Evolutionary conservation across 2,797 vertebrate species (phyloP).

Genomic region (Leptoclinus maculatus): DNA sequence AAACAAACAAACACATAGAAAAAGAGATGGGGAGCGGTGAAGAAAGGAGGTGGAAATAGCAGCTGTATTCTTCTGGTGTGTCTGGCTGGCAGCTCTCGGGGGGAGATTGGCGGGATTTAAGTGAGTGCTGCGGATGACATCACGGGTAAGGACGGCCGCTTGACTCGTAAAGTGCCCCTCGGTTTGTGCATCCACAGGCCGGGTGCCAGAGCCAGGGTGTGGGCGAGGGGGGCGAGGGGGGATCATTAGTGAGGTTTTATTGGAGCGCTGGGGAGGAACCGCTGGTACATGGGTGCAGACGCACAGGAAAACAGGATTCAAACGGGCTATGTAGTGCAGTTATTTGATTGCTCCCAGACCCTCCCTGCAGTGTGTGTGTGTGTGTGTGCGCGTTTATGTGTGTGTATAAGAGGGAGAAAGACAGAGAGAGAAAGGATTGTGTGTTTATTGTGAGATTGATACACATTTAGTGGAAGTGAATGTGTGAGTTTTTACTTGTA

Average conservation of each 20-base stretch:
- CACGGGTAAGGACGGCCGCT: slow-evolving; percentile 70
- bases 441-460: slow-evolving; percentile 52
- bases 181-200: slow-evolving; percentile 78
- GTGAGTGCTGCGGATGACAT: slow-evolving; percentile 80
- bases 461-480: slow-evolving; percentile 18
- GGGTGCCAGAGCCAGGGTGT: slow-evolving; percentile 75
- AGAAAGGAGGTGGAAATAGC: slow-evolving; percentile 43
- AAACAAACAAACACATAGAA: slow-evolving; percentile 66
- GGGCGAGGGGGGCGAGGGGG: slow-evolving; percentile 66
- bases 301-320: slow-evolving; percentile 80
- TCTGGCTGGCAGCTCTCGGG: slow-evolving; percentile 68
- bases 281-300: slow-evolving; percentile 81
- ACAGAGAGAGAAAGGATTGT: slow-evolving; percentile 37
- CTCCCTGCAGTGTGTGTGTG: slow-evolving; percentile 36
- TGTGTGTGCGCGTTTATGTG: slow-evolving; percentile 12
- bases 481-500: slow-evolving; percentile 20
- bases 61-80: slow-evolving; percentile 59
- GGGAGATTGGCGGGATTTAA: slow-evolving; percentile 71
- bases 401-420: neutral
- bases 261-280: slow-evolving; percentile 78
- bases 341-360: slow-evolving; percentile 86
- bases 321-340: slow-evolving; percentile 70
- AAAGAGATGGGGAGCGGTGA: slow-evolving; percentile 25
- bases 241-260: slow-evolving; percentile 87
- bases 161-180: slow-evolving; percentile 76